Evolutionary conservation across 2,113 vertebrate species (phyloP).

Genomic region (Delphinus delphis): DNA sequence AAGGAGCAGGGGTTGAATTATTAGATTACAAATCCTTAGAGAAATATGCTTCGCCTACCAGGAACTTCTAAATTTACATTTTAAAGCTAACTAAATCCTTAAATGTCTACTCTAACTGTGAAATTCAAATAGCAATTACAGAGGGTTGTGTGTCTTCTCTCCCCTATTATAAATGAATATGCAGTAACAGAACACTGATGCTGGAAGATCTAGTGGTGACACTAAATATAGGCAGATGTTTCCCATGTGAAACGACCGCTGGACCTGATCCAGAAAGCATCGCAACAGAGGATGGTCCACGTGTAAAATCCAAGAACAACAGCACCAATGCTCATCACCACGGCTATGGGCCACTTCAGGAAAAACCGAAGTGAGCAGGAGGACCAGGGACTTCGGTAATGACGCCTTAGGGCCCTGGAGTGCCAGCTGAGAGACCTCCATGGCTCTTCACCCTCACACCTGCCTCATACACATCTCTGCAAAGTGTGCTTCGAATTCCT

Average conservation of each 20-base stretch:
- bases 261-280: not conserved
- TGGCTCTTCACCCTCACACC: rapidly evolving
- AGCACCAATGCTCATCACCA: not conserved
- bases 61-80: not conserved
- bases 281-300: rapidly evolving
- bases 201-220: not conserved
- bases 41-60: not conserved
- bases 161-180: not conserved
- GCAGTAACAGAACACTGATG: not conserved
- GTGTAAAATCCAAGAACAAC: not conserved
- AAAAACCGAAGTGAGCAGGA: not conserved
- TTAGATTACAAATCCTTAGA: not conserved
- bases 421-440: rapidly evolving
- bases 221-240: not conserved
- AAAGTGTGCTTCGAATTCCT: rapidly evolving
- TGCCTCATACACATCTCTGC: not conserved
- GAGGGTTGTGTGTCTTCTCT: not conserved
- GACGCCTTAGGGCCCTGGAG: rapidly evolving
- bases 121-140: conserved; percentile 21
- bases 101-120: conserved; percentile 10
- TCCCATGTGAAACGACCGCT: not conserved
- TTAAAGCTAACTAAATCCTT: conserved; percentile 36
- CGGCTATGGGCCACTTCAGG: not conserved
- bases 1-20: conserved; percentile 15
- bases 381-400: too few relatives aligned